Conservation (phyloP, 2,888 invertebrate species). For the Thymelicus sylvestris region DNA sequence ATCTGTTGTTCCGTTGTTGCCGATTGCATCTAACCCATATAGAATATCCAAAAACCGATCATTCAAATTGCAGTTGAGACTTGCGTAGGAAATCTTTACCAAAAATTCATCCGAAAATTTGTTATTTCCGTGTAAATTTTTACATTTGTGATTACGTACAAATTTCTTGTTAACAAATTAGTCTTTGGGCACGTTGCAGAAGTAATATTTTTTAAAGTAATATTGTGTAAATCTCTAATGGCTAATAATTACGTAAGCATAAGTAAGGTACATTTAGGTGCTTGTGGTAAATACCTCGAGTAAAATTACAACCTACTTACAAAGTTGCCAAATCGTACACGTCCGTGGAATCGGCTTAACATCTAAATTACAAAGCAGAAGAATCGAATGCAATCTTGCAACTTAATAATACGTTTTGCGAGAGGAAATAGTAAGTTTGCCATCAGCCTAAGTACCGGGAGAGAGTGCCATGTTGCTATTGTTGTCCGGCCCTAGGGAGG, state of each 20-base stretch:
- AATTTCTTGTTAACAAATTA: too few relatives aligned
- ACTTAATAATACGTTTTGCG: constrained; percentile 11
- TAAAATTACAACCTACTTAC: constrained; percentile 1
- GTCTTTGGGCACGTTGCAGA: too few relatives aligned
- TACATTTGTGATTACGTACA: too few relatives aligned
- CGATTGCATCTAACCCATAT: neutral
- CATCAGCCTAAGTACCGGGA: constrained; percentile 31
- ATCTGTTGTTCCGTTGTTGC: neutral
- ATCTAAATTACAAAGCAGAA: constrained; percentile 10
- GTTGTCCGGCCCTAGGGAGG: constrained; percentile 78
- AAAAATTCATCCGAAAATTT: too few relatives aligned
- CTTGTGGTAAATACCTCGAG: neutral
- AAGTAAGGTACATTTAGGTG: too few relatives aligned
- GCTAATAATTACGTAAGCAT: too few relatives aligned
- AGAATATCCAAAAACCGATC: too few relatives aligned
- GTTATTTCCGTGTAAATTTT: too few relatives aligned
- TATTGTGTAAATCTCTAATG: too few relatives aligned
- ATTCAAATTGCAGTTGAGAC: too few relatives aligned
- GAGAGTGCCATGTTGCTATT: constrained; percentile 69
- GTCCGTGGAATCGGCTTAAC: constrained; percentile 5
- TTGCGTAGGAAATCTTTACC: too few relatives aligned
- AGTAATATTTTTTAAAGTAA: too few relatives aligned
- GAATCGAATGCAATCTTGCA: constrained; percentile 42
- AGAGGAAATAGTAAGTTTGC: constrained; percentile 24
- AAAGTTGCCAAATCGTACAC: constrained; percentile 4